Evolutionary conservation across 1,140 invertebrate species (phyloP).

Genomic region (Leptoteleia sp.): DNA sequence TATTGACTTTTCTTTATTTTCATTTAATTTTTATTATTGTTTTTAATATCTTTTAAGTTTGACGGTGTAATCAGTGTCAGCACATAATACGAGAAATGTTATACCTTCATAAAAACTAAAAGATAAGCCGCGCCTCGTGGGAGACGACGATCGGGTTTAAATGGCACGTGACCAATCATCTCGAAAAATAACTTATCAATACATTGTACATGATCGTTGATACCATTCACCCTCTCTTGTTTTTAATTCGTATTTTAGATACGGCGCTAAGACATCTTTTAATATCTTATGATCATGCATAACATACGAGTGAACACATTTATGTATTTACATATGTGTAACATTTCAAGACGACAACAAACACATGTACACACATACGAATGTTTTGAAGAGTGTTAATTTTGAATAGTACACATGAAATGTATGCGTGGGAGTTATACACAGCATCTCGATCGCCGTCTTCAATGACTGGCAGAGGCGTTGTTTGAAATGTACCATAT

Average conservation of each 20-base stretch:
- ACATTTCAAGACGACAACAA: slow-evolving; percentile 5
- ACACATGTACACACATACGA: slow-evolving; percentile 10
- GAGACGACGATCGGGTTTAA: slow-evolving; percentile 73
- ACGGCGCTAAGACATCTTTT: slow-evolving; percentile 56
- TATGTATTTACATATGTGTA: slow-evolving; percentile 9
- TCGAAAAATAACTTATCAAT: slow-evolving; percentile 56
- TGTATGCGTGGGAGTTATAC: slow-evolving; percentile 30
- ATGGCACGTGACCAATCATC: slow-evolving; percentile 30
- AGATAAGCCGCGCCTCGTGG: slow-evolving; percentile 74
- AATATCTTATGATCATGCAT: slow-evolving; percentile 22
- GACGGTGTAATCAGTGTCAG: slow-evolving; percentile 80
- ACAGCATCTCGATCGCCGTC: slow-evolving; percentile 71
- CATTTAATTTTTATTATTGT: no score
- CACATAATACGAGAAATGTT: slow-evolving; percentile 79
- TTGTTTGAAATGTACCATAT: slow-evolving; percentile 82
- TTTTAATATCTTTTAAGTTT: slow-evolving; percentile 76
- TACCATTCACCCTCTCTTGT: slow-evolving; percentile 31
- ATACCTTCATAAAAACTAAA: slow-evolving; percentile 78
- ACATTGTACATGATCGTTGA: slow-evolving; percentile 63
- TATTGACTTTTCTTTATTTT: slow-evolving; percentile 73
- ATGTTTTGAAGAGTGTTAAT: slow-evolving; percentile 37
- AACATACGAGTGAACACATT: slow-evolving; percentile 18
- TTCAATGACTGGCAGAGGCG: slow-evolving; percentile 74
- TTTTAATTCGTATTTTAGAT: slow-evolving; percentile 69
- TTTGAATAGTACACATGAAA: slow-evolving; percentile 34